A percentile compares a stretch with the other conserved stretches of the same genome.
Evolutionary conservation across 2,113 vertebrate genomes (phyloP).

Genomic region (Osmerus mordax): DNA sequence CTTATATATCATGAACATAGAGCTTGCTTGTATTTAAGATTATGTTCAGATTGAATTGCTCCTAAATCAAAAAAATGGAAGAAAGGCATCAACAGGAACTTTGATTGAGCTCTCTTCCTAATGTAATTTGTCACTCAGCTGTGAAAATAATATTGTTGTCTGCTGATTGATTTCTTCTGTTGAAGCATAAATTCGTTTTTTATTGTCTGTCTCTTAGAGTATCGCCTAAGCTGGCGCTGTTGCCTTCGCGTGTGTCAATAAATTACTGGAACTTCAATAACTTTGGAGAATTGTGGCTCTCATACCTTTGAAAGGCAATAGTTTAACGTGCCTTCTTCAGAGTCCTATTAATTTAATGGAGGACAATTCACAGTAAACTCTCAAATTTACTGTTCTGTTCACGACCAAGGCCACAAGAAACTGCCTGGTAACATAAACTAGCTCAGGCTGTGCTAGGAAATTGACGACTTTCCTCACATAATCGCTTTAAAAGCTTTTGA

Average conservation of each 20-base stretch:
- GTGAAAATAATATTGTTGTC: constrained; percentile 46
- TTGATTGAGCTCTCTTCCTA: constrained; percentile 54
- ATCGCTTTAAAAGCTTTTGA: constrained; percentile 60
- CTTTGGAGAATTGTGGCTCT: constrained; percentile 53
- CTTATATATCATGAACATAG: neutral
- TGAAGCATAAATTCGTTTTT: constrained; percentile 52
- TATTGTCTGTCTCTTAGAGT: constrained; percentile 37
- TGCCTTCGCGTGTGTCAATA: constrained; percentile 52
- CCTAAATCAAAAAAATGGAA: constrained; percentile 7
- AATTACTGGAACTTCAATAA: constrained; percentile 63
- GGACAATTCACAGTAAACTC: constrained; percentile 50
- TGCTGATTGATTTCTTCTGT: constrained; percentile 42
- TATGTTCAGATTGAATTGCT: neutral
- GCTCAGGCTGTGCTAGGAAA: constrained; percentile 47
- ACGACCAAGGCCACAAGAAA: constrained; percentile 33
- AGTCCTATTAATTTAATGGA: constrained; percentile 68
- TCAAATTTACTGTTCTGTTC: constrained; percentile 58
- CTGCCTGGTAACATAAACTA: constrained; percentile 53
- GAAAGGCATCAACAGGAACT: constrained; percentile 42
- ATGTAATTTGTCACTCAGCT: constrained; percentile 38
- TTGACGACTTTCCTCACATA: constrained; percentile 57
- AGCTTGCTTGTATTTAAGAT: neutral
- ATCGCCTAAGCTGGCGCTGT: constrained; percentile 20
- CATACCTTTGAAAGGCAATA: constrained; percentile 51
- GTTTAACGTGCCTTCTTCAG: constrained; percentile 59